A percentile compares a stretch with the other conserved stretches of the same genome.
Evolutionary conservation across 2,797 vertebrate species (phyloP).

Genomic region (Austrolebias charrua): DNA sequence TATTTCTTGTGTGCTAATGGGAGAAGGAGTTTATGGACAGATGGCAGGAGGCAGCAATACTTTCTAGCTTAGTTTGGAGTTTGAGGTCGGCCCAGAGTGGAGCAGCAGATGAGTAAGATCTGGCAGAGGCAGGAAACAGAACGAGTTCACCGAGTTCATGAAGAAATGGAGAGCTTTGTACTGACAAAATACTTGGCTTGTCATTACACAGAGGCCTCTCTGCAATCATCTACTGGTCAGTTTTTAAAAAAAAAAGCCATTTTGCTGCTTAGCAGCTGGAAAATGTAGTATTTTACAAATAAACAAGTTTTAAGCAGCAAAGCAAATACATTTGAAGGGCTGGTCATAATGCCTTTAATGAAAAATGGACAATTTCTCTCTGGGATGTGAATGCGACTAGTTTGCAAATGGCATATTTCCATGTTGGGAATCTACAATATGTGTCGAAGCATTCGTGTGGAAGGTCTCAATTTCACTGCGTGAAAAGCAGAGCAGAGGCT

Average conservation of each 20-base stretch:
- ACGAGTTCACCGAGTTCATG: slow-evolving; percentile 68
- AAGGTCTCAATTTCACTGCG: too few relatives aligned
- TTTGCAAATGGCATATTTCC: too few relatives aligned
- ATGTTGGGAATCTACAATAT: too few relatives aligned
- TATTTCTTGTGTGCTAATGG: slow-evolving; percentile 12
- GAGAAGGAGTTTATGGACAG: slow-evolving; percentile 31
- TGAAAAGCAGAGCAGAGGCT: too few relatives aligned
- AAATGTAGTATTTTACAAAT: slow-evolving; percentile 8
- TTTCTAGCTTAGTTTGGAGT: slow-evolving; percentile 32
- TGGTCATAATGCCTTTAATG: not conserved
- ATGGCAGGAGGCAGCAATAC: slow-evolving; percentile 33
- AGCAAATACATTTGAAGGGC: not conserved
- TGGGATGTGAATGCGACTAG: too few relatives aligned
- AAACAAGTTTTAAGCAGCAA: not conserved
- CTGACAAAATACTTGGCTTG: slow-evolving; percentile 65
- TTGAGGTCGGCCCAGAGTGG: slow-evolving; percentile 35
- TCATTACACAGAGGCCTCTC: slow-evolving; percentile 50
- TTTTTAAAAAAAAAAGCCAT: slow-evolving; percentile 52
- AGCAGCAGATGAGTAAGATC: slow-evolving; percentile 61
- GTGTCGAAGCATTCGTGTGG: too few relatives aligned
- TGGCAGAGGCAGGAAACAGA: slow-evolving; percentile 69
- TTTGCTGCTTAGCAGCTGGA: slow-evolving; percentile 34
- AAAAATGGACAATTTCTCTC: slow-evolving; percentile 1
- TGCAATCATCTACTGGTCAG: slow-evolving; percentile 46
- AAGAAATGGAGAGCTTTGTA: slow-evolving; percentile 71